Base-by-base conservation (phyloP, 2,888 invertebrate genomes). In the Eupithecia abbreviata region DNA sequence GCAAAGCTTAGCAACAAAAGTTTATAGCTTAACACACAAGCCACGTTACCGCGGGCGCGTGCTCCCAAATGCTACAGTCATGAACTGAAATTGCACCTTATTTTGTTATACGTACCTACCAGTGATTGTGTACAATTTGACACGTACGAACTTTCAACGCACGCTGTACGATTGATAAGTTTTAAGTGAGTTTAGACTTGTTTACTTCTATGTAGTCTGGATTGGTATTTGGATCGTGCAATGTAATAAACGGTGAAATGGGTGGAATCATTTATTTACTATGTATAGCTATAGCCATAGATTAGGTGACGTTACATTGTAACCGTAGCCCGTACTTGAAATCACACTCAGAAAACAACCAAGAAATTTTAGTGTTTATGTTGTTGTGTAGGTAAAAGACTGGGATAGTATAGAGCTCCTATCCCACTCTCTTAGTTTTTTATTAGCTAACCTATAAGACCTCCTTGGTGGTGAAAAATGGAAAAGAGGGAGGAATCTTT, bases 81-180 rank as follows among this genome's bases (percentile, higher is more conserved):
- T 91, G 90, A 89, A 88, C 89, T 88, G 83, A 93, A 93, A 93
- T 94, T 93, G 90, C 90, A 89, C 85, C 90, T 91, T 90, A 92
- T 93, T 93, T 90, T 83, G 87, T 84, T 85, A 86, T 87, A 85
- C 86, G 88, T 88, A 89, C 88, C 87, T 86, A 90, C 87, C 89
- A 85, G 84, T 88, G 90, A 91, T 91, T 92, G 90, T 90, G 88
- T 88, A 90, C 90, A 87, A 92, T 90, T 87, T 90, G 89, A 90
- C 89, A 86, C 83, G 84, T 84, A 83, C 80, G 84, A 83, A 83
- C 81, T 78, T 84, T 84, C 85, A 81, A 84, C 82, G 80, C 81
- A 81, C 77, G 75, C 79, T 82, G 79, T 81, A 77, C 76, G 80
- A 84, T 84, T 78, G 76, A 72, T 78, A 74, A 74, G 62, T 71